Conservation (phyloP, 1,140 invertebrate species). For the Watersipora subatra region DNA sequence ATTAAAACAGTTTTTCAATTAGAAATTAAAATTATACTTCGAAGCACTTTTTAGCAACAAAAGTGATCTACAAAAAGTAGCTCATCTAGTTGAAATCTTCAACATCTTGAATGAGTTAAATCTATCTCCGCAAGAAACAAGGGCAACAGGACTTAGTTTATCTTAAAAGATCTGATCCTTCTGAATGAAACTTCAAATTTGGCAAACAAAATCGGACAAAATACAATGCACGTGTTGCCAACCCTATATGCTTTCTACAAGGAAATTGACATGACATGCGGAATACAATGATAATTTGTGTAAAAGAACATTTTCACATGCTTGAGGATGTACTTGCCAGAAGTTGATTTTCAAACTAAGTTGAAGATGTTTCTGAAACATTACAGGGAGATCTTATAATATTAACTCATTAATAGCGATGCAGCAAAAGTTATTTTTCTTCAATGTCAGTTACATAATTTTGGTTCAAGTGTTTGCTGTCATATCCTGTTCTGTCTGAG, state of each 20-base stretch:
- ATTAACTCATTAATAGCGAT: constrained; percentile 13
- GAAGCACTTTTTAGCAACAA: constrained; percentile 11
- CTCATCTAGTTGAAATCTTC: constrained; percentile 9
- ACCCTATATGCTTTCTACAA: too few species aligned
- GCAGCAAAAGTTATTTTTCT: constrained; percentile 9
- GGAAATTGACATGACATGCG: background rate
- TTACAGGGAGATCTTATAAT: constrained; percentile 10
- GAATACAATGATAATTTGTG: constrained; percentile 5
- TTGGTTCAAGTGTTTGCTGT: constrained; percentile 11
- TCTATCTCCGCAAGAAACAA: constrained; percentile 9
- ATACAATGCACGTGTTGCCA: constrained; percentile 9
- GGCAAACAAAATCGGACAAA: constrained; percentile 10
- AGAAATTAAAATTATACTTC: constrained; percentile 9
- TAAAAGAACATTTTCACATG: constrained; percentile 9
- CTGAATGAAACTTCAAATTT: constrained; percentile 12
- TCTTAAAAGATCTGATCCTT: constrained; percentile 12
- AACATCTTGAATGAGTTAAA: constrained; percentile 10
- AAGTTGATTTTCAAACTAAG: constrained; percentile 11
- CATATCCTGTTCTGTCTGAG: constrained; percentile 12
- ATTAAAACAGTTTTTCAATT: constrained; percentile 14
- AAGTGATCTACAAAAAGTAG: constrained; percentile 10
- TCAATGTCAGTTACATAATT: constrained; percentile 5
- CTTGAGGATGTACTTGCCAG: constrained; percentile 11
- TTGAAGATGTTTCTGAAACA: constrained; percentile 13
- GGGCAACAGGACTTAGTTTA: constrained; percentile 3